Base-by-base conservation (phyloP, 2,797 vertebrate species). In the Forpus xanthops region DNA sequence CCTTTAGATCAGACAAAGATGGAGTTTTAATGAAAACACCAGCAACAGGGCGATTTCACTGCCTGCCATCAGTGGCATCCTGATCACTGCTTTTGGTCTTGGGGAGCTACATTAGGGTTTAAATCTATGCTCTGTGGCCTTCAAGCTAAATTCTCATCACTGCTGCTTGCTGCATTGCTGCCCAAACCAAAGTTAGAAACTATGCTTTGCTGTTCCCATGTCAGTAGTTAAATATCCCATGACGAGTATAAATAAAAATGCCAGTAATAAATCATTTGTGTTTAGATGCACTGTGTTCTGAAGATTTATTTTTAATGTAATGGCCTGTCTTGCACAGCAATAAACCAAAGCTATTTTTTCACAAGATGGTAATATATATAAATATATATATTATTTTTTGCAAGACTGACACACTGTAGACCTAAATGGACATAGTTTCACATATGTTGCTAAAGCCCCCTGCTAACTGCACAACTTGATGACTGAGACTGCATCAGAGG, bases 261-360 rank as follows among this genome's bases (percentile, higher is more conserved):
- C 60, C 61, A 44, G 61, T 24, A 89, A 87, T 73, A 89, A 95
- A 85, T 75, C 61, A 56, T n/a, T 39, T 77, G 52, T 70, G 74
- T 80, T 91, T 56, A 77, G 90, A 84, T 70, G 61, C 70, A 15
- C 73, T n/a, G 23, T 35, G 65, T 65, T 41, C 68, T 50, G 35
- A 56, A 68, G 81, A 65, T 80, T 80, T 80, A 91, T 81, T 94
- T 95, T 88, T 77, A 84, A 80, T 70, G 28, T 28, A 19, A 33
- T 28, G 30, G 20, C n/a, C 53, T 82, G 58, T 27, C 55, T 42
- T 70, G 41, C 70, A 47, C n/a, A 52, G 87, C 65, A 55, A 56
- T 60, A 33, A 82, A 49, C 49, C 23, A 15, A 9, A 65, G 52
- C 47, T 44, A 12, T 50, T 76, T 83, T 84, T 56, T 33, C 61